Percentiles rank a stretch among this genome's conserved stretches.
These are phyloP conservation scores for Drosophila fulvimacula DNA, from an alignment of 2,888 invertebrate species.

Conservation along the genomic window DNA sequence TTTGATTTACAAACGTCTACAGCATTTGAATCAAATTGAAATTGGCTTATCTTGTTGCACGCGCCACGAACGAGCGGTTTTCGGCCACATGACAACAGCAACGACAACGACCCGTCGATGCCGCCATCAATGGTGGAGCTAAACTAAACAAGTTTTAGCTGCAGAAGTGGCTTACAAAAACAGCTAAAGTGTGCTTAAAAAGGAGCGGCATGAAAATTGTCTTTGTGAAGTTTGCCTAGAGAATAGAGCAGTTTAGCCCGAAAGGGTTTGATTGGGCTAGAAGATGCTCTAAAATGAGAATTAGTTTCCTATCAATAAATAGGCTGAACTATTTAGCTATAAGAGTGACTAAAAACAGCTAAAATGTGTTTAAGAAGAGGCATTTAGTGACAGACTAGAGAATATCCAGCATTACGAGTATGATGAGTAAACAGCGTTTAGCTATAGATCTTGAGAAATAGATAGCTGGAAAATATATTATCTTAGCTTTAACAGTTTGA, in stretches of 20 bases:
- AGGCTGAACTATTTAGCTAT: too few species aligned
- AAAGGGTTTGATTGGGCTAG: not conserved
- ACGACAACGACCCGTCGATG: not conserved
- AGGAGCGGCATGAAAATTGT: not conserved
- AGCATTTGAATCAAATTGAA: constrained; percentile 77
- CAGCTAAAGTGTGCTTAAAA: not conserved
- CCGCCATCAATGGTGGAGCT: not conserved
- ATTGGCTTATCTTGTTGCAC: constrained; percentile 78
- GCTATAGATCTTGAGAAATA: too few species aligned
- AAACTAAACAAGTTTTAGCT: not conserved
- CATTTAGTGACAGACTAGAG: not conserved
- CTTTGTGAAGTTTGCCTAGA: not conserved
- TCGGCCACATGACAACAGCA: constrained; percentile 18
- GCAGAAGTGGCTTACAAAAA: not conserved
- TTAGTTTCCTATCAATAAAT: too few species aligned
- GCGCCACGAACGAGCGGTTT: constrained; percentile 68
- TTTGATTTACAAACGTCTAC: constrained; percentile 69
- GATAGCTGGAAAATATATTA: too few species aligned
- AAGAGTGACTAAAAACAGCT: too few species aligned
- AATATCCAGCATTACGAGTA: not conserved
- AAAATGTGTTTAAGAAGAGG: too few species aligned
- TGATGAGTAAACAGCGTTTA: too few species aligned
- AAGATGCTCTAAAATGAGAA: not conserved
- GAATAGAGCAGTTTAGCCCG: too few species aligned
- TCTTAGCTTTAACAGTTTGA: too few species aligned